Conservation (phyloP, 2,113 vertebrate species). For the Eclectus roratus region DNA sequence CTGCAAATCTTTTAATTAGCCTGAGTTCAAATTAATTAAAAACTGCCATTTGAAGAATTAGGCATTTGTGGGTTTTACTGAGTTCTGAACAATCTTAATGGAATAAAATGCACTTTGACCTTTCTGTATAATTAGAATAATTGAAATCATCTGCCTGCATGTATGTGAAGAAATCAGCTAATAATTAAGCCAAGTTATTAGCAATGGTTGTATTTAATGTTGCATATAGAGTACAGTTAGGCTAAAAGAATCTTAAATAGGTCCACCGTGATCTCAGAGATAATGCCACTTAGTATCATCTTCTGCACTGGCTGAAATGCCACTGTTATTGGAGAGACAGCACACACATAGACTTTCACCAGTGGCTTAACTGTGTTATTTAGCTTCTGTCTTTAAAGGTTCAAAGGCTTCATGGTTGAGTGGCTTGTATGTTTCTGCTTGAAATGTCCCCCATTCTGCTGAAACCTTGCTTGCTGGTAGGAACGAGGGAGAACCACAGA, state of each 20-base stretch:
- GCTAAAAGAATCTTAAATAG: not conserved
- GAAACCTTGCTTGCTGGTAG: not conserved
- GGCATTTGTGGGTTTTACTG: not conserved
- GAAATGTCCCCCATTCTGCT: not conserved
- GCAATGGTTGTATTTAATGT: not conserved
- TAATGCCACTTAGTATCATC: not conserved
- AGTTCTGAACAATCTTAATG: not conserved
- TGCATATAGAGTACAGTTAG: not conserved
- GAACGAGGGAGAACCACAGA: not conserved
- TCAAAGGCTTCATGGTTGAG: not conserved
- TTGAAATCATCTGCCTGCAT: not conserved
- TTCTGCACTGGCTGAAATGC: not conserved
- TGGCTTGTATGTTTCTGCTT: not conserved
- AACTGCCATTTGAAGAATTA: slow-evolving; percentile 28
- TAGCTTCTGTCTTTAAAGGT: not conserved
- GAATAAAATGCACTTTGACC: not conserved
- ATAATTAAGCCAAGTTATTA: not conserved
- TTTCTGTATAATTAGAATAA: slow-evolving; percentile 29
- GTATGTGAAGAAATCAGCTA: not conserved
- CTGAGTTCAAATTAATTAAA: slow-evolving; percentile 34
- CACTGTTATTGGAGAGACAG: not conserved
- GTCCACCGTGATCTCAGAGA: not conserved
- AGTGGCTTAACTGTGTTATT: not conserved
- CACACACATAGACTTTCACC: not conserved
- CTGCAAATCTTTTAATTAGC: slow-evolving; percentile 44